Percentiles rank a stretch among this genome's conserved stretches.
These are phyloP conservation scores for Tinamus major DNA, from an alignment of 2,797 vertebrate species.

Conservation along the genomic window DNA sequence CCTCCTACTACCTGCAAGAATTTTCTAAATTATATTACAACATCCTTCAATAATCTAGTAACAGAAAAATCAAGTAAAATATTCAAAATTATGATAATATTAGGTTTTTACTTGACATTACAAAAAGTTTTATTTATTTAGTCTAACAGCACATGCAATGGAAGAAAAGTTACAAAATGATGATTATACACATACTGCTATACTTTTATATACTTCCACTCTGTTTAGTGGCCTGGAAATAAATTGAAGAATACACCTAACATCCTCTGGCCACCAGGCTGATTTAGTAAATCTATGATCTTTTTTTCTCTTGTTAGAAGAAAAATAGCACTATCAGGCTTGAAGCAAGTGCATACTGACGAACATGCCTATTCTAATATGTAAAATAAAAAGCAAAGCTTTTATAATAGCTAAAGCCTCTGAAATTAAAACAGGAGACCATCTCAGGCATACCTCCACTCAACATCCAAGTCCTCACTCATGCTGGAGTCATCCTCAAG, in stretches of 20 bases:
- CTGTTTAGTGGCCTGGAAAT: background rate
- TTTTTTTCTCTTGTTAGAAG: background rate
- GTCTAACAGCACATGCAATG: background rate
- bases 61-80: background rate
- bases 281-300: background rate
- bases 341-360: background rate
- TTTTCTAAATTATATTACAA: background rate
- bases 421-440: background rate
- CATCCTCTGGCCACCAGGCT: background rate
- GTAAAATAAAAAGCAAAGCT: background rate
- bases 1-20: background rate
- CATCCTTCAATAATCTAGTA: background rate
- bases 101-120: background rate
- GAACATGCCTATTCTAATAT: background rate
- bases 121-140: background rate
- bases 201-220: background rate
- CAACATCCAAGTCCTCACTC: constrained; percentile 84
- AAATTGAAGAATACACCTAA: background rate
- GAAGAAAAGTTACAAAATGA: background rate
- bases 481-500: constrained; percentile 85
- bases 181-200: background rate
- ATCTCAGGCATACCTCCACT: constrained; percentile 79
- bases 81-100: background rate
- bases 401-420: background rate
- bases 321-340: background rate